A percentile compares a stretch with the other conserved stretches of the same genome.
These are phyloP conservation scores for Paradoxurus hermaphroditus DNA, from an alignment of 2,113 vertebrate species.

Conservation along the genomic window DNA sequence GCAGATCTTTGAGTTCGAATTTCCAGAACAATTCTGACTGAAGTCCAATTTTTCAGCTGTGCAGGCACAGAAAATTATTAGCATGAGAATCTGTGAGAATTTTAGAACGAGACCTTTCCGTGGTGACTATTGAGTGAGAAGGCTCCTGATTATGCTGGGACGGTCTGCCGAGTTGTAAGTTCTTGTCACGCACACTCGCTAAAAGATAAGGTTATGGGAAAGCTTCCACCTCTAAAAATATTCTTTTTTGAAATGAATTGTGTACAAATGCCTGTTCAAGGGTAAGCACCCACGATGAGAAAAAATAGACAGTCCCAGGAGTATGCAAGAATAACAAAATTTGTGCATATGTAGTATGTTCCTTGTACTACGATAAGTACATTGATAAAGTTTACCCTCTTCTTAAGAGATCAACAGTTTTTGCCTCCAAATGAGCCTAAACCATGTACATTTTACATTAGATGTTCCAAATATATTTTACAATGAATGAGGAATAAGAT, in stretches of 20 bases:
- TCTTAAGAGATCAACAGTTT: conserved; percentile 8
- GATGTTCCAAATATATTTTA: conserved; percentile 42
- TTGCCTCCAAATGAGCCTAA: neutral
- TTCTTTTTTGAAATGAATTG: neutral
- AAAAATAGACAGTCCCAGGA: neutral
- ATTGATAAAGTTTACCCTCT: neutral
- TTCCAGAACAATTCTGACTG: neutral
- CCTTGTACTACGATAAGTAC: neutral
- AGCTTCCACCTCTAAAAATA: neutral
- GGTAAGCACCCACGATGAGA: neutral
- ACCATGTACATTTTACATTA: conserved; percentile 1
- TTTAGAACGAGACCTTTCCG: neutral
- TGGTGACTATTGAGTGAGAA: neutral
- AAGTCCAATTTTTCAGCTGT: neutral
- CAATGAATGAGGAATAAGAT: neutral
- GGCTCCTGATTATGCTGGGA: neutral
- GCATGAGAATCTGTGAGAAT: neutral
- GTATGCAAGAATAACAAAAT: neutral
- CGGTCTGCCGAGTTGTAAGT: neutral
- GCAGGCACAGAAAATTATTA: neutral
- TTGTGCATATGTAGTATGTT: neutral
- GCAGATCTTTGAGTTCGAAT: neutral
- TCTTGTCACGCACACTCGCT: neutral
- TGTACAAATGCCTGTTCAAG: neutral
- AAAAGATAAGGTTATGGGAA: neutral